Base-by-base conservation (phyloP, 2,797 vertebrate genomes). In the Rallus crepitans region DNA sequence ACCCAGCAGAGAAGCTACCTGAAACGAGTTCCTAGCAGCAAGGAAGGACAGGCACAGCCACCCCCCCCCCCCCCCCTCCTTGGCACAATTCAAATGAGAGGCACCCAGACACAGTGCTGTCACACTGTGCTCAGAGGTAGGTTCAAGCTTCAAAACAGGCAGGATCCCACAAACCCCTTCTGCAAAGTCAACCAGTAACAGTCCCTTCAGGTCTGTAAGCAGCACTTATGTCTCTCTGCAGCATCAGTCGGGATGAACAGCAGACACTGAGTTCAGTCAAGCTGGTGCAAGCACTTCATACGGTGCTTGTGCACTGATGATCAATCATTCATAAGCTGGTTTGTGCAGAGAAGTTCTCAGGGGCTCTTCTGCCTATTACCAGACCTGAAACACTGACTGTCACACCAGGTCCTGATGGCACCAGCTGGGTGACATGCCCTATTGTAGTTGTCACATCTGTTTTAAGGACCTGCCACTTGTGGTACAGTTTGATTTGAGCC, bases 401-500 rank as follows among this genome's bases (percentile, higher is more conserved):
- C 98, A 97, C 94, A 71, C 63, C 82, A 56, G 94, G 93, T 97
- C 97, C 93, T 86, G 65, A 61, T 45, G 45, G 93, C 96, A 95
- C 92, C 77, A 87, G 89, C 71, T 89, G 73, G 59, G 64, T 93
- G 87, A 93, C 64, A 3, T 66, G 87, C 70, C 89, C 83, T 70
- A 89, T 70, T 95, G 94, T 87, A 75, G 90, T 83, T 92, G 96
- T 95, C 98, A 97, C 89, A 97, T 97, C 97, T 96, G 93, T 93
- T 98, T 96, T 87, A 65, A 97, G 94, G 97, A 97, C 90, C 96
- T 87, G 93, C 89, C 97, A 95, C 97, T 96, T 97, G 95, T 96
- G 94, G 97, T 61, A 91, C 94, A 91, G 96, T 96, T 96, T 96
- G 53, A 81, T 90, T 95, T 7, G 3, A 90, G 61, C 69, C 82